Evolutionary conservation across 2,888 invertebrate genomes (phyloP), one percentile per base, ranked within the genome.

Genomic region (Xanthia togata): DNA sequence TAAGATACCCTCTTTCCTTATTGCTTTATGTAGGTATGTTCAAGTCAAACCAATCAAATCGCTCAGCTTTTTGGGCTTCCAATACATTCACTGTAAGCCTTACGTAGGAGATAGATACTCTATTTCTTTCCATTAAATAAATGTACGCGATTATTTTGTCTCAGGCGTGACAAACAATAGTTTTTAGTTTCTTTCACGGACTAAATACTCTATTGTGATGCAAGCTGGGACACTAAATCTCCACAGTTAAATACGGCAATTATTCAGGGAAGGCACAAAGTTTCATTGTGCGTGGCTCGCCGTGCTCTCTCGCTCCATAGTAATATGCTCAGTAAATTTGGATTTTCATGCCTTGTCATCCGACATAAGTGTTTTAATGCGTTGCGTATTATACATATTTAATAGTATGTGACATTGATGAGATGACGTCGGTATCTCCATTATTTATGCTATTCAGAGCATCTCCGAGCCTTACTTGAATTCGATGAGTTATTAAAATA

Each of bases 321-420:
- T 91, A 90, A 90, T 88, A 93, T 92, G 93, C 93, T 92, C 93
- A 92, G 92, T 93, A 94, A 94, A 94, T 95, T 95, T 92, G 91
- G 92, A 94, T 93, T 93, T 95, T 95, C 95, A 95, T 95, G 95
- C 95, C 93, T 89, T 93, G 95, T 95, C 95, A 95, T 95, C 93
- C 91, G 87, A 91, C 93, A 91, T 92, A 92, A 94, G 93, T 93
- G 92, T 93, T 94, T 93, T 92, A 93, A 93, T 93, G 89, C 91
- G 90, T 90, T 91, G 90, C 88, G 90, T 91, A 91, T 92, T 92
- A 91, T 92, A 91, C 89, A 90, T 90, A 89, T 89, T 89, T 92
- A 91, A 92, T 92, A 92, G 89, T 89, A 90, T 87, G 90, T 91
- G 90, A 90, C 91, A 91, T 90, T 90, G 90, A 91, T 83, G 89